These are phyloP conservation scores for Acanthosepion lycidas DNA, from an alignment of 2,888 invertebrate genomes.

Conservation along the genomic window DNA sequence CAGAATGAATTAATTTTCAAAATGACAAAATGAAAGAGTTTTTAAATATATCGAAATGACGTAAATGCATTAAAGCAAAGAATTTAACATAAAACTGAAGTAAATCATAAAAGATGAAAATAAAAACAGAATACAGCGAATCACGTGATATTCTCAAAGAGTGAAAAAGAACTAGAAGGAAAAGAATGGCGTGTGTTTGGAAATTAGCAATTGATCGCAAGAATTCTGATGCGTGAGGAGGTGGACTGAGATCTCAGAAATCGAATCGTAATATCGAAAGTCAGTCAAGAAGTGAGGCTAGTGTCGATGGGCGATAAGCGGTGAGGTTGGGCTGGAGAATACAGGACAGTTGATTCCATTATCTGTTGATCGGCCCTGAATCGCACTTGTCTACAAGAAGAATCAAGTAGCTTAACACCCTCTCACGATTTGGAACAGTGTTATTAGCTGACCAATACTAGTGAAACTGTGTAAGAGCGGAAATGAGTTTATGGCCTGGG, in stretches of 20 bases:
- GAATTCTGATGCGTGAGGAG: not conserved
- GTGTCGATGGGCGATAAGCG: not conserved
- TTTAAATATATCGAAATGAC: no score
- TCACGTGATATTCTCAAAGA: no score
- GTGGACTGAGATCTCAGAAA: not conserved
- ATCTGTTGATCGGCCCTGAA: not conserved
- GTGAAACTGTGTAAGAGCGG: not conserved
- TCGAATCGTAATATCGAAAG: not conserved
- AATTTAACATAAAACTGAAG: no score
- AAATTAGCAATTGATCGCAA: not conserved
- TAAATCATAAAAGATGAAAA: no score
- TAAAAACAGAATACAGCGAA: no score
- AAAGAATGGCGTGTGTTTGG: not conserved
- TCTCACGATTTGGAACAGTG: constrained; percentile 39
- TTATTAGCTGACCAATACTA: not conserved
- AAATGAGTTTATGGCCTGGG: not conserved
- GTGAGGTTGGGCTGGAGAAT: not conserved
- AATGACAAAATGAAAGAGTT: no score
- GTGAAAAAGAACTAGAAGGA: no score
- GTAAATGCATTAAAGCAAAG: no score
- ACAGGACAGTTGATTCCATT: not conserved
- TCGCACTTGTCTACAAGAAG: constrained; percentile 41
- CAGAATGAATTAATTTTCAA: no score
- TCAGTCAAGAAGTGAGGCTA: not conserved
- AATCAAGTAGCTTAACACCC: not conserved